phyloP scores from a whole-genome alignment of 1,140 invertebrate genomes.

The Drosophila albomicans region DNA sequence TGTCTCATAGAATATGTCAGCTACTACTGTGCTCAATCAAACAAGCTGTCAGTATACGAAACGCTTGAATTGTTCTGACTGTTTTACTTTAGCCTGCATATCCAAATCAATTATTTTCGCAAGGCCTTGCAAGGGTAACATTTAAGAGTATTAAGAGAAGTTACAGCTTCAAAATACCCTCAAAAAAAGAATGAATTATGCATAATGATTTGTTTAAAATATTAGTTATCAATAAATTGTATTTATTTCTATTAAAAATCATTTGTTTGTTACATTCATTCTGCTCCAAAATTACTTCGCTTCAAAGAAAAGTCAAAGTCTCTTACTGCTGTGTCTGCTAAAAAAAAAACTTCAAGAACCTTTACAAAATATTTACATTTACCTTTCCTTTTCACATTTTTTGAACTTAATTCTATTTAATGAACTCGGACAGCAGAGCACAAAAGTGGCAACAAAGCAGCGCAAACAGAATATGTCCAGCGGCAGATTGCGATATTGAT shows the following conservation, averaged over 20 bases:
- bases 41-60: conserved; percentile 44
- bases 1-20: conserved; percentile 13
- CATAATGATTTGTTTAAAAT: too few relatives aligned
- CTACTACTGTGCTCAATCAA: conserved; percentile 41
- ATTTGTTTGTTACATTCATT: too few relatives aligned
- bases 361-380: conserved; percentile 5
- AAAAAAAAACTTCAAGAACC: background rate
- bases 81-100: conserved; percentile 30
- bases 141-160: background rate
- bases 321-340: background rate
- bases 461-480: conserved; percentile 25
- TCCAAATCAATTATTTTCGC: conserved; percentile 22
- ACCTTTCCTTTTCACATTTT: conserved; percentile 5
- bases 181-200: too few relatives aligned
- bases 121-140: background rate
- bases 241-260: background rate
- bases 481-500: conserved; percentile 63
- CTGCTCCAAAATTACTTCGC: background rate
- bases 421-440: conserved; percentile 47
- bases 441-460: conserved; percentile 11
- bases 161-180: background rate
- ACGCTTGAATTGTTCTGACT: conserved; percentile 49
- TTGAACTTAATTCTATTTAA: conserved; percentile 37
- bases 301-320: background rate
- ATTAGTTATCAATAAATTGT: too few relatives aligned